Conservation (phyloP, 2,888 invertebrate species). For the Balanococcus diminutus region DNA sequence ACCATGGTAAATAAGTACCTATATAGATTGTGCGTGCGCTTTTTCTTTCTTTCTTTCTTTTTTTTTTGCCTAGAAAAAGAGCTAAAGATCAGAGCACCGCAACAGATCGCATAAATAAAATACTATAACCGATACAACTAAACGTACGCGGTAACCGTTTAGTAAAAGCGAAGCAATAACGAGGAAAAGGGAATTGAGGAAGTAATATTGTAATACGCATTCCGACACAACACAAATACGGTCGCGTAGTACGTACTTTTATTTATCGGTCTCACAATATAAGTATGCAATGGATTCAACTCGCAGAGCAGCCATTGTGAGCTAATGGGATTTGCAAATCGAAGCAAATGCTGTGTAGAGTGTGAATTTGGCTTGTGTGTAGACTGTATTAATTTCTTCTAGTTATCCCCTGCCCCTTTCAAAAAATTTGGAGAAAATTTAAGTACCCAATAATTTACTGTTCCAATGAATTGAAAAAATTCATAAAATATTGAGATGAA, state of each 20-base stretch:
- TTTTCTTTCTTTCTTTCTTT: not conserved
- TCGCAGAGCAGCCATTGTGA: not conserved
- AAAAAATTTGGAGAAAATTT: too few relatives aligned
- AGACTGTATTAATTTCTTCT: too few relatives aligned
- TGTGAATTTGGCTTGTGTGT: not conserved
- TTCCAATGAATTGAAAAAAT: too few relatives aligned
- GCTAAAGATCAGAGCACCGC: not conserved
- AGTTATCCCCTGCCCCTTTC: too few relatives aligned
- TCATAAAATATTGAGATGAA: too few relatives aligned
- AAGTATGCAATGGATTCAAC: not conserved
- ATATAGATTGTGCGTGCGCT: not conserved
- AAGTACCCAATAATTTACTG: too few relatives aligned
- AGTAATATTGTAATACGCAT: conserved; percentile 38
- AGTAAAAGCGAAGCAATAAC: not conserved
- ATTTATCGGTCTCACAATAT: not conserved
- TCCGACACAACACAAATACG: conserved; percentile 24
- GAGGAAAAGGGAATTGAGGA: not conserved
- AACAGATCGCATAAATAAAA: conserved; percentile 17
- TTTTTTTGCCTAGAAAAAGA: not conserved
- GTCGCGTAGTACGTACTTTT: not conserved
- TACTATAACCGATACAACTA: not conserved
- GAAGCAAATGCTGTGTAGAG: not conserved
- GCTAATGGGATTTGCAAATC: not conserved
- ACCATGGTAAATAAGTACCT: too few relatives aligned
- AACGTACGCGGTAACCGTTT: not conserved